Evolutionary conservation across 2,888 invertebrate species (phyloP).

Genomic region (Magallana nippona): DNA sequence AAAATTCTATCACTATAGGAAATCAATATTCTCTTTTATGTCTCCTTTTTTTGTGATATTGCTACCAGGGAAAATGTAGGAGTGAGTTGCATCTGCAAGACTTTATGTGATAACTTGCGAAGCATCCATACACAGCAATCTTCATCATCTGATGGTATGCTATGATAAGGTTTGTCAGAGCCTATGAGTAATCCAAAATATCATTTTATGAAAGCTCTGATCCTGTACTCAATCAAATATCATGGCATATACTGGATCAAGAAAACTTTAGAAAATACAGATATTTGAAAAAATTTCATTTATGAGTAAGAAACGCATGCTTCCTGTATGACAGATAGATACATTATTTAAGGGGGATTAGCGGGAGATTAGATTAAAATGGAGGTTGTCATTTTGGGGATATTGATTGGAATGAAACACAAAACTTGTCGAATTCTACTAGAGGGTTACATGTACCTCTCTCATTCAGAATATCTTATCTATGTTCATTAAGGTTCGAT

Average conservation of each 20-base stretch:
- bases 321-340: not conserved
- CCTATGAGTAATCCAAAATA: constrained; percentile 23
- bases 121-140: not conserved
- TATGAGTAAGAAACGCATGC: not conserved
- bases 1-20: not conserved
- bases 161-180: constrained; percentile 11
- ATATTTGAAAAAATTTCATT: not conserved
- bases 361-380: not conserved
- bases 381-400: not conserved
- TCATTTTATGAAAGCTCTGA: constrained; percentile 26
- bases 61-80: not conserved
- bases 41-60: not conserved
- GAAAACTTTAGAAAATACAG: not conserved
- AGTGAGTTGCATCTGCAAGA: constrained; percentile 5
- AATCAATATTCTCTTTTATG: not conserved
- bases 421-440: too few relatives aligned
- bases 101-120: not conserved
- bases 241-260: not conserved
- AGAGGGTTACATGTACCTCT: too few relatives aligned
- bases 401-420: too few relatives aligned
- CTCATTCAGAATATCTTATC: too few relatives aligned
- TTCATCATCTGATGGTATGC: constrained; percentile 14
- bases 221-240: constrained; percentile 2
- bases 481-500: too few relatives aligned
- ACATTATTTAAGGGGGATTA: not conserved